Base-by-base conservation (phyloP, 1,140 invertebrate species). In the Halesus radiatus region DNA sequence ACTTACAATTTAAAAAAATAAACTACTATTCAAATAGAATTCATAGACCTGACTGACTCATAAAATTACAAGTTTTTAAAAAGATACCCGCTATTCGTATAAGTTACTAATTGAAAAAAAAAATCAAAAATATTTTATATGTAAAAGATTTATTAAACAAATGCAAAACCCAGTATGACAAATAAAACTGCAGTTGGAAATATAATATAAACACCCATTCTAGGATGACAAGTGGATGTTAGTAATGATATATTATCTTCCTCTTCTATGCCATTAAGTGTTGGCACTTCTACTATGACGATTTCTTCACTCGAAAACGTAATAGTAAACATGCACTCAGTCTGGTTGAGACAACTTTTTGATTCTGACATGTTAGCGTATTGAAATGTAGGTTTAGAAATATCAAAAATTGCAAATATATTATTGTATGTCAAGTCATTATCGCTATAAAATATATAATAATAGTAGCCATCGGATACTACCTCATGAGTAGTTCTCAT, bases 361-460 rank as follows among this genome's bases (percentile, higher is more conserved):
- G 92, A 91, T 54, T 92, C 91, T 4, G 92, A 92, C 81, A 93
- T 90, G 84, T 95, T 95, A 54, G 93, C 91, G 86, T 94, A 95
- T 85, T 93, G 92, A 87, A 94, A 94, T 79, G 94, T 94, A 6
- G 95, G 94, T 84, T 96, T 96, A 84, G 94, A 94, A 84, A 96
- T 95, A 88, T 95, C 93, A 87, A 96, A 96, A 81, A 95, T 91
- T 13, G 93, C 94, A 87, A 95, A 93, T 81, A 96, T 94, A 85
- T 94, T 93, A 87, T 96, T 96, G 5, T 88, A 91, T 10, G 93
- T 92, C 78, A 93, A 88, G 86, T 96, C 95, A 88, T 96, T 95
- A 85, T 96, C 95, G 84, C 94, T 95, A 84, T 95, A 96, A 88
- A 96, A 96, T 81, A 96, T 95, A 85, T 95, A 96, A 88, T 96